Conservation (phyloP, 1,140 invertebrate genomes). For the Drosophila novamexicana region DNA sequence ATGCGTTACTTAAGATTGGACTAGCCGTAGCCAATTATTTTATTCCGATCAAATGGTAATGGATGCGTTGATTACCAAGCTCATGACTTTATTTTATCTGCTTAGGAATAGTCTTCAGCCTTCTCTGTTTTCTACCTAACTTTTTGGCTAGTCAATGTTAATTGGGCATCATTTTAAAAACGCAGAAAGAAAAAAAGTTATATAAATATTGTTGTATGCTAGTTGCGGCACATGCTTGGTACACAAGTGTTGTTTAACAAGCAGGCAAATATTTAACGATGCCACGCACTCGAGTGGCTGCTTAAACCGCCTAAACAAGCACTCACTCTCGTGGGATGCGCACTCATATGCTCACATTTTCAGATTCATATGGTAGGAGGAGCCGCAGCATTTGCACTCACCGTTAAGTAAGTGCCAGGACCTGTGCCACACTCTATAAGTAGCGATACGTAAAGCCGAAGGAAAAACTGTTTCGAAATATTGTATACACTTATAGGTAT, state of each 20-base stretch:
- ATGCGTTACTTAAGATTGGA: no score
- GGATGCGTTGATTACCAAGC: no score
- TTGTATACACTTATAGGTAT: constrained; percentile 28
- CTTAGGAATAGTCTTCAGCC: no score
- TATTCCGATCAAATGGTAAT: no score
- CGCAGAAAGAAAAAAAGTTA: no score
- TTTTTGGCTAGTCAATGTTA: neutral
- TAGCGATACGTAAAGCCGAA: constrained; percentile 66
- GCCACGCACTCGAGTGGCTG: constrained; percentile 34
- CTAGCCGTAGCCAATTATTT: no score
- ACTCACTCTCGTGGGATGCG: constrained; percentile 13
- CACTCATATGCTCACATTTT: constrained; percentile 19
- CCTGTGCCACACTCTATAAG: constrained; percentile 71
- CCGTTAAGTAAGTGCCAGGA: constrained; percentile 71
- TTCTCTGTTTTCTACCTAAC: no score
- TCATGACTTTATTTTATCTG: no score
- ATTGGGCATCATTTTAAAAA: no score
- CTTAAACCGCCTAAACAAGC: constrained; percentile 39
- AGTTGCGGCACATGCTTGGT: neutral
- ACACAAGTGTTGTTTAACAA: constrained; percentile 24
- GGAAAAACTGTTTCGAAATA: constrained; percentile 59
- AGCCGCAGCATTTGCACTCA: constrained; percentile 59
- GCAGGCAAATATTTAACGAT: constrained; percentile 32
- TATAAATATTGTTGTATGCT: neutral
- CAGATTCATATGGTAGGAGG: constrained; percentile 6